These are phyloP conservation scores for Rallus crepitans DNA, from an alignment of 2,797 vertebrate genomes.

Conservation along the genomic window DNA sequence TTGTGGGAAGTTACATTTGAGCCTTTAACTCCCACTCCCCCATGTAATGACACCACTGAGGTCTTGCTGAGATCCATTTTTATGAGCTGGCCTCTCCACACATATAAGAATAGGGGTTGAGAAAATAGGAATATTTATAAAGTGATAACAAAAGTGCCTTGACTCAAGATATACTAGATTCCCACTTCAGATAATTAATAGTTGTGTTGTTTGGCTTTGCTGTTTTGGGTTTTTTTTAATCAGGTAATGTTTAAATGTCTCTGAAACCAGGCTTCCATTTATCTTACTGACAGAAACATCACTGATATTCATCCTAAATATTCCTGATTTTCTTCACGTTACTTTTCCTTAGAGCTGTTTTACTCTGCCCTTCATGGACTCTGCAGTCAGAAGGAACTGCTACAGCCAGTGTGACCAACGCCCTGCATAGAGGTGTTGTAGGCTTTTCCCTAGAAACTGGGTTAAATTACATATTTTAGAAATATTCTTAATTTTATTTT, in stretches of 20 bases:
- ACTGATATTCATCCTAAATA: conserved; percentile 36
- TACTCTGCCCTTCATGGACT: background rate
- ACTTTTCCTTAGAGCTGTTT: background rate
- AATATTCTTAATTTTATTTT: background rate
- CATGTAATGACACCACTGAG: background rate
- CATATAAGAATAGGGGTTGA: background rate
- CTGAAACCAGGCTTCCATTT: conserved; percentile 28
- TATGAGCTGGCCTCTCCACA: background rate
- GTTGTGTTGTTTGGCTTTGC: background rate
- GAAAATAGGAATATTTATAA: conserved; percentile 40
- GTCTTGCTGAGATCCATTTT: conserved; percentile 32
- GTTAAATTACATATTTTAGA: background rate
- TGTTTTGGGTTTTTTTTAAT: background rate
- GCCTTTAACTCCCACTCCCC: fast-evolving
- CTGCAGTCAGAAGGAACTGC: background rate
- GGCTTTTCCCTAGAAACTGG: background rate
- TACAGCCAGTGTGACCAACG: background rate
- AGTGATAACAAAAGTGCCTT: background rate
- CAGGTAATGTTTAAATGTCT: background rate
- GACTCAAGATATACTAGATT: conserved; percentile 13
- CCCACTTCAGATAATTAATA: conserved; percentile 29
- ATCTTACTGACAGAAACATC: conserved; percentile 54
- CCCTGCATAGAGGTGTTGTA: background rate
- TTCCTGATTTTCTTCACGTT: conserved; percentile 3
- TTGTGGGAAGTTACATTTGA: background rate